Conservation (phyloP, 2,113 vertebrate species). For the Osmerus eperlanus region DNA sequence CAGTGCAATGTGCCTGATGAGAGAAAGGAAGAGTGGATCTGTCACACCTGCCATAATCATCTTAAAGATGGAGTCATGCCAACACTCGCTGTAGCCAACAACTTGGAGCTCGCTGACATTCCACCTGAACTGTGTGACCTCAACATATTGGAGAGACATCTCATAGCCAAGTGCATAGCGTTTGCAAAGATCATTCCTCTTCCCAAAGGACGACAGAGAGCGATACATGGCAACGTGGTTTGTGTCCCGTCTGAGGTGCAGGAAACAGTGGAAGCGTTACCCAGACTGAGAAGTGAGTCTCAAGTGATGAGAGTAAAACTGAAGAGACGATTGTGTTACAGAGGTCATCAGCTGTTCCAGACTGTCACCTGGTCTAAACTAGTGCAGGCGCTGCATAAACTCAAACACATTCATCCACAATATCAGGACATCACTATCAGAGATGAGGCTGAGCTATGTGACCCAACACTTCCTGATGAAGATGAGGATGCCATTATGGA, state of each 20-base stretch:
- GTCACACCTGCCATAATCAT: too few relatives aligned
- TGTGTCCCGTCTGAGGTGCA: too few relatives aligned
- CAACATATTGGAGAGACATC: slow-evolving; percentile 35
- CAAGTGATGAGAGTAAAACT: too few relatives aligned
- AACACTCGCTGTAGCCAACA: neutral
- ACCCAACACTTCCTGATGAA: slow-evolving; percentile 9
- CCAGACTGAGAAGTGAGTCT: too few relatives aligned
- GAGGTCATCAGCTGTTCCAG: neutral
- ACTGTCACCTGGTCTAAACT: slow-evolving; percentile 34
- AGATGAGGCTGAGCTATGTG: slow-evolving; percentile 15
- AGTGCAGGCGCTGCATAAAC: neutral
- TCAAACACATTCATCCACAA: slow-evolving; percentile 32
- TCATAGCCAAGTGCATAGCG: slow-evolving; percentile 18
- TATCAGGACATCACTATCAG: slow-evolving; percentile 16
- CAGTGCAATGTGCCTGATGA: neutral
- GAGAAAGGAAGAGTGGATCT: neutral
- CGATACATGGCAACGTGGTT: too few relatives aligned
- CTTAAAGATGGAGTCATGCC: slow-evolving; percentile 13
- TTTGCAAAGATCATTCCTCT: slow-evolving; percentile 5
- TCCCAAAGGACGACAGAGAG: too few relatives aligned
- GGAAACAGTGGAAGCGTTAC: too few relatives aligned
- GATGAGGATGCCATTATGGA: neutral
- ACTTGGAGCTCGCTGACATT: neutral
- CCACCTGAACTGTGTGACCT: too few relatives aligned
- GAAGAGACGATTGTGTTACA: too few relatives aligned